Conservation (phyloP, 2,113 vertebrate genomes). For the Xyliphius kryptos region DNA sequence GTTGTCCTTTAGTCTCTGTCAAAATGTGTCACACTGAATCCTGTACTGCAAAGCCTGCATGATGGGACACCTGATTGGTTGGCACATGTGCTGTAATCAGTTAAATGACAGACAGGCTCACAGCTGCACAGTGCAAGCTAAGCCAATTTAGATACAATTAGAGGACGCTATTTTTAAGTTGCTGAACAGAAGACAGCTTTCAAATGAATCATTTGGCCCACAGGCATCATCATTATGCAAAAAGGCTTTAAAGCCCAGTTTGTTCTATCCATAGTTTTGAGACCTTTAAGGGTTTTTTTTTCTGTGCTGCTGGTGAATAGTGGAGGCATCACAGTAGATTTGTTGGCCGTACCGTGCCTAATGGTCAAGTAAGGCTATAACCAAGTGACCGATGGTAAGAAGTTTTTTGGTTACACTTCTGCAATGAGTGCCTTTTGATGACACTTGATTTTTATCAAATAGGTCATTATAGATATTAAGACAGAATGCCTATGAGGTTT, state of each 20-base stretch:
- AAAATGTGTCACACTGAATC: slow-evolving; percentile 32
- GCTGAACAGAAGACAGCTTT: slow-evolving; percentile 62
- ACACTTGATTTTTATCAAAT: no score
- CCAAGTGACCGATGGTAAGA: no score
- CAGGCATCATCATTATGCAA: slow-evolving; percentile 66
- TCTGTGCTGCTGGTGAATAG: neutral
- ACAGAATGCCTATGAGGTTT: no score
- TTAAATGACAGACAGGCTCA: slow-evolving; percentile 66
- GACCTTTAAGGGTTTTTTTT: neutral
- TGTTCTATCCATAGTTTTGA: slow-evolving; percentile 59
- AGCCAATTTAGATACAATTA: slow-evolving; percentile 73
- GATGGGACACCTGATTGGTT: slow-evolving; percentile 65
- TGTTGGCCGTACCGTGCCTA: slow-evolving; percentile 17
- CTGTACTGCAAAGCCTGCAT: slow-evolving; percentile 34
- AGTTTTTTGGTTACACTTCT: no score
- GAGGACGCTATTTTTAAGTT: slow-evolving; percentile 67
- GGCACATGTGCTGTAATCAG: slow-evolving; percentile 63
- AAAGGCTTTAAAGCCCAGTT: slow-evolving; percentile 62
- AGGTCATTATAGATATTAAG: no score
- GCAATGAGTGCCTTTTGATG: no score
- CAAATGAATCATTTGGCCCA: slow-evolving; percentile 63
- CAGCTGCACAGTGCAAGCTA: slow-evolving; percentile 66
- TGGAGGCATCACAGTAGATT: neutral
- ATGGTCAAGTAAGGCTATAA: neutral
- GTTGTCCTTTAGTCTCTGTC: slow-evolving; percentile 17